phyloP scores from a whole-genome alignment of 2,888 invertebrate genomes.

The Rhamnusium bicolor region DNA sequence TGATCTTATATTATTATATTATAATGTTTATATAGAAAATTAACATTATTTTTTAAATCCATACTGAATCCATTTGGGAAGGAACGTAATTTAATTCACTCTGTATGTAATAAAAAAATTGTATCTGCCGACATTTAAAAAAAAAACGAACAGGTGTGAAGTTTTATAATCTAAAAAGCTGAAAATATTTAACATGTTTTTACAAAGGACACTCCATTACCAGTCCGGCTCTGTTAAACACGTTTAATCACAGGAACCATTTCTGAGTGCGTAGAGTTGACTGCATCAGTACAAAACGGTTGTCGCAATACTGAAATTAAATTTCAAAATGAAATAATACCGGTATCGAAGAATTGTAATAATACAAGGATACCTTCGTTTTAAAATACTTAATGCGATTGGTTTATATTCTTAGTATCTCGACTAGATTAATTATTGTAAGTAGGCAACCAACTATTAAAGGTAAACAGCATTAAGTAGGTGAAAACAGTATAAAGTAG shows the following conservation, averaged over 20 bases:
- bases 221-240: not conserved
- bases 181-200: not conserved
- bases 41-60: too few species aligned
- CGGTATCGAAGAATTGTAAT: not conserved
- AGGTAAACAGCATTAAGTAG: slow-evolving; percentile 49
- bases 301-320: not conserved
- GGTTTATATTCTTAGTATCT: not conserved
- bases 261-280: not conserved
- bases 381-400: too few species aligned
- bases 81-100: too few species aligned
- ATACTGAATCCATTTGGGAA: too few species aligned
- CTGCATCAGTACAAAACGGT: not conserved
- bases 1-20: too few species aligned
- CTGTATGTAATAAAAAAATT: too few species aligned
- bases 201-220: not conserved
- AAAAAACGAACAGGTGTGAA: too few species aligned
- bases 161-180: too few species aligned
- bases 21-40: too few species aligned
- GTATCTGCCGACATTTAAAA: too few species aligned
- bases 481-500: slow-evolving; percentile 18
- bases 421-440: too few species aligned
- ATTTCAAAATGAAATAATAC: not conserved
- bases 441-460: slow-evolving; percentile 51
- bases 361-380: too few species aligned
- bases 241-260: not conserved